These are phyloP conservation scores for Coendou prehensilis DNA, from an alignment of 2,797 vertebrate species.

Conservation along the genomic window DNA sequence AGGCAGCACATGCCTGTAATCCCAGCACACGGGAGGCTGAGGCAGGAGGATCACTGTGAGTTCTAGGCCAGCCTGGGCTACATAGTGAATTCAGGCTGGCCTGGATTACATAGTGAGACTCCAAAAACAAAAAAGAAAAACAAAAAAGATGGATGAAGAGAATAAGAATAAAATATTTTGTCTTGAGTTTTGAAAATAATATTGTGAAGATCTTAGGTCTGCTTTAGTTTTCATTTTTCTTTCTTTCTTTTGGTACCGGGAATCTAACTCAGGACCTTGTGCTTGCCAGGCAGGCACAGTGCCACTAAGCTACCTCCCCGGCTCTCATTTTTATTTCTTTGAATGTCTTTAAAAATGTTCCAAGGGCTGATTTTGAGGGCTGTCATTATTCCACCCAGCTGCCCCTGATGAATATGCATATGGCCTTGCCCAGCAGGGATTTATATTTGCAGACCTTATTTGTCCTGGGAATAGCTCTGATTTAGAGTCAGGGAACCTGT, in stretches of 20 bases:
- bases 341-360: conserved; percentile 11
- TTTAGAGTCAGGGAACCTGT: not conserved
- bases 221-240: conserved; percentile 21
- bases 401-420: not conserved
- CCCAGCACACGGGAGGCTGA: not conserved
- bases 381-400: not conserved
- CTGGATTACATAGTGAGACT: not conserved
- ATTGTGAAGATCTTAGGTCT: not conserved
- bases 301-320: no score
- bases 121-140: conserved; percentile 17
- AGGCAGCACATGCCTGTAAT: not conserved
- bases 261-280: no score
- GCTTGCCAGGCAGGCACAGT: no score
- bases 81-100: not conserved
- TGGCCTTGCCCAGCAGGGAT: not conserved
- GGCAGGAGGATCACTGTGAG: not conserved
- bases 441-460: not conserved
- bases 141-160: not conserved
- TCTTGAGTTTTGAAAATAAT: conserved; percentile 55
- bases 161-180: not conserved
- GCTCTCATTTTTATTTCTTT: not conserved
- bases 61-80: not conserved
- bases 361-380: conserved; percentile 15
- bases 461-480: not conserved
- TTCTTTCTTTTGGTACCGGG: not conserved